Evolutionary conservation across 2,113 vertebrate genomes (phyloP), one percentile per base, ranked within the genome.

Genomic region (Hemiscyllium ocellatum): DNA sequence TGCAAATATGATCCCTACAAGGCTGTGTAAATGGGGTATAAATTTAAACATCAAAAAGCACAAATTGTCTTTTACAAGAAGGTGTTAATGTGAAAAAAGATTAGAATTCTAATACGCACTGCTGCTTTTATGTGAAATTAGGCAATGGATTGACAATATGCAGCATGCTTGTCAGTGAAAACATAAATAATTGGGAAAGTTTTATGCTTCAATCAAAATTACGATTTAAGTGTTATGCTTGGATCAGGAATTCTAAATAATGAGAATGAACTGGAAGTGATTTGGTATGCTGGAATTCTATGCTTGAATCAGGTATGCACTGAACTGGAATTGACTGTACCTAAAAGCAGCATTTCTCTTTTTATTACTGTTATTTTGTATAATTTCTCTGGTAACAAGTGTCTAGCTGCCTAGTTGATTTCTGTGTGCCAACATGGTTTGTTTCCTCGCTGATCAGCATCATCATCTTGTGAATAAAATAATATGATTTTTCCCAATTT

Each of bases 51-150:
- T 42, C 47, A 72, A 95, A 72, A 95, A 95, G 68, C 94, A 76
- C 94, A 95, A 95, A 95, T 95, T 26, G 69, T 95, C 94, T 95
- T 95, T 76, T 95, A 95, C 94, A 95, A 95, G 68, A 72, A 95
- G 69, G 94, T 95, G 93, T 94, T 94, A 94, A 94, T 94, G 93
- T 70, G 93, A 94, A 76, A 95, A 50, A 95, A 72, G 37, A 95
- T 95, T 95, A 76, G 69, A 72, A 72, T 95, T 52, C 69, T 72
- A 52, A 95, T 95, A 95, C 69, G 94, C 68, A 47, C 69, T 95
- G 94, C 68, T 72, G 94, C 37, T 42, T 95, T 70, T 17, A 95
- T 95, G 94, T 95, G 94, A 95, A 72, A 95, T 95, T 76, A 52
- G 47, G 69, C 94, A 95, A 76, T 33, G 42, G 47, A 29, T 52